Base-by-base conservation (phyloP, 2,888 invertebrate genomes). In the Nomada ruficornis region DNA sequence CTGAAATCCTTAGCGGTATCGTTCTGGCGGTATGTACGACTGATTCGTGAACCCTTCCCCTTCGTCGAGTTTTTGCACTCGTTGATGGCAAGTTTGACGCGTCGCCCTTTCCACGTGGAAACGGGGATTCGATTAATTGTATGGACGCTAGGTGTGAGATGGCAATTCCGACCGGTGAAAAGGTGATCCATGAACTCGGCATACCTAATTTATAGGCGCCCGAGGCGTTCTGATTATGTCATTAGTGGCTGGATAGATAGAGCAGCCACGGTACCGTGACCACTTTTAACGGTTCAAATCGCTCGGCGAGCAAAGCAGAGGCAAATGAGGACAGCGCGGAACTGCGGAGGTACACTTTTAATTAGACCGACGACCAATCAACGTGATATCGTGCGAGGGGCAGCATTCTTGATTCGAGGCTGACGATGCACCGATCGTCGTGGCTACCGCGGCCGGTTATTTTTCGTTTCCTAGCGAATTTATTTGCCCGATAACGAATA, bases 131-230 rank as follows among this genome's bases (percentile, higher is more conserved):
- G 64, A 64, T 64, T 23, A 23, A 11, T 13, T 0, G 15, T 18
- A 50, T 18, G 5, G 23, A 18, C 18, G 64, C 18, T 26, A 73
- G 73, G 71, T 71, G 70, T 77, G 80, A 83, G 81, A 85, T 15
- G 47, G 47, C 15, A 15, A 15, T 54, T 69, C 63, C 76, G 69
- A 55, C 75, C 80, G 77, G 80, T 74, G 83, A 84, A 72, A 72
- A 74, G 80, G 75, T 72, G 76, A 79, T 81, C 71, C 68, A 67
- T 77, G 82, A 85, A 77, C 77, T 76, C 63, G 80, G 80, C 67
- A 69, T 75, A 80, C 23, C 83, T 87, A 89, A 90, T 90, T 90
- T 90, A 90, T 86, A 84, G 86, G 69, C 84, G 71, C 74, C 78
- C 76, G 73, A 78, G 77, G 77, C 75, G 83, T 82, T 80, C 54